Conservation (phyloP, 2,113 vertebrate species). For the Felis catus region DNA sequence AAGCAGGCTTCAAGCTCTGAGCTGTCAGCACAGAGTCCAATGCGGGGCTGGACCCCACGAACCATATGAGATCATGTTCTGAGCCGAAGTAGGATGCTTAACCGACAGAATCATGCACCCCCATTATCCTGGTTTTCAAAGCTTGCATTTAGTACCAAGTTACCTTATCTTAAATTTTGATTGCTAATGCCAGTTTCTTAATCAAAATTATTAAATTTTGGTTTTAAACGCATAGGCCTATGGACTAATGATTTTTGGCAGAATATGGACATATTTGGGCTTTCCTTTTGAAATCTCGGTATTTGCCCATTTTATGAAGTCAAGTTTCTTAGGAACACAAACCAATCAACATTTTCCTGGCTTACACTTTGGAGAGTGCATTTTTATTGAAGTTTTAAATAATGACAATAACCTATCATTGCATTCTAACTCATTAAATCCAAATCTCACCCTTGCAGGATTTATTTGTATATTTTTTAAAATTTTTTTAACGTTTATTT, state of each 20-base stretch:
- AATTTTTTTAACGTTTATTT: background rate
- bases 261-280: background rate
- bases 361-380: background rate
- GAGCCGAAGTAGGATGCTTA: no score
- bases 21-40: no score
- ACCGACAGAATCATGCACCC: no score
- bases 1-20: no score
- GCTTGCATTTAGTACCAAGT: background rate
- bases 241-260: background rate
- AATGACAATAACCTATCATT: background rate
- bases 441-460: background rate
- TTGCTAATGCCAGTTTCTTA: background rate
- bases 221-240: background rate
- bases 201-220: background rate
- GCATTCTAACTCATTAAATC: background rate
- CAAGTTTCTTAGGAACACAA: background rate
- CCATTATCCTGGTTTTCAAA: background rate
- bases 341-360: background rate
- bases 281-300: background rate
- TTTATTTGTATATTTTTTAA: conserved; percentile 3
- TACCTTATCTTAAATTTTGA: background rate
- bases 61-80: no score
- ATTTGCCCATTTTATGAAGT: background rate
- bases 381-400: conserved; percentile 32
- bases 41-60: no score